Base-by-base conservation (phyloP, 2,113 vertebrate genomes). In the Collichthys lucidus region DNA sequence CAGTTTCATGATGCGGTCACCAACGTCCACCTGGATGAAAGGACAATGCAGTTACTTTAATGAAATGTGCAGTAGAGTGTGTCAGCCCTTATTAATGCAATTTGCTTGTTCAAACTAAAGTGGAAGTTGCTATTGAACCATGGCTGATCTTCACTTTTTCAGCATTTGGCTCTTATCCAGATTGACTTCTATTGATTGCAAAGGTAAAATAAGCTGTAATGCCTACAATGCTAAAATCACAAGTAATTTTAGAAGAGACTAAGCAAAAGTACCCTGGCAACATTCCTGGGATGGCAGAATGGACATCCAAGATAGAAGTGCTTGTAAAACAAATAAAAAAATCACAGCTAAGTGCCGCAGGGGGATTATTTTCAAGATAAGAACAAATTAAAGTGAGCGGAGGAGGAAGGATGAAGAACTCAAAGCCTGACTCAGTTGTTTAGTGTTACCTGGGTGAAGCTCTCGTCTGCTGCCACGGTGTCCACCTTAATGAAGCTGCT, bases 401-500 rank as follows among this genome's bases (percentile, higher is more conserved):
- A 82, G 29, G 79, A 79, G 81, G 84, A 11, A 72, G 77, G 71
- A 87, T 80, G 70, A 71, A 77, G 49, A 86, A 79, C 61, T 88
- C 68, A 74, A 86, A 84, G 77, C 47, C 86, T 79, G 86, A 78
- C 76, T 74, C 65, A 68, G 79, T 68, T 77, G 84, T 62, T 87
- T 35, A 46, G 71, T 64, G 79, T 86, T 91, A 94, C 93, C 93
- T 99, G 98, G 11, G 98, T 99, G 94, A 99, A 99, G 93, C 98
- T 99, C 94, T 99, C 98, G 3, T 99, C 98, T 0, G 98, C 98
- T 1, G 98, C 98, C 0, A 99, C 97, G 16, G 98, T 99, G 94
- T 99, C 98, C 0, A 99, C 98, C 94, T 99, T 99, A 89, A 94
- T 95, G 92, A 98, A 99, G 92, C 97, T 97, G 94, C 96, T 97